Evolutionary conservation across 1,140 invertebrate genomes (phyloP).

Genomic region (Campoletis sonorensis): DNA sequence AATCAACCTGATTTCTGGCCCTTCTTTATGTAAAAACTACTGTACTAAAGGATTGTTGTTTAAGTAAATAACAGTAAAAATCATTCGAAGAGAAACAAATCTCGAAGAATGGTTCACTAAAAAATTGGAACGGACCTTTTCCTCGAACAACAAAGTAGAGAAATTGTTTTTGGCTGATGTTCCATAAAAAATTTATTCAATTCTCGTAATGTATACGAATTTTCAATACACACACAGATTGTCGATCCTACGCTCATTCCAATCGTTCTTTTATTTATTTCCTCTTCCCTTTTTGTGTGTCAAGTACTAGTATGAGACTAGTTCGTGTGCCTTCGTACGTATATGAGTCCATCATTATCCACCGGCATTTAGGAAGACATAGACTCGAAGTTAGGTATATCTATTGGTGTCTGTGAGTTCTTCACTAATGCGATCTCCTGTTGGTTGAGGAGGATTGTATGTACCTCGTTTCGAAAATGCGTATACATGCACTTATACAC

Average conservation of each 20-base stretch:
- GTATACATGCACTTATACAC: not conserved
- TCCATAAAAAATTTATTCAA: not conserved
- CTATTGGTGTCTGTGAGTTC: constrained; percentile 4
- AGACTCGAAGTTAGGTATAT: not conserved
- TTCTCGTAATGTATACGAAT: not conserved
- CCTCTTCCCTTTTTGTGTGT: constrained; percentile 35
- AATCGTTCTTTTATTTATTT: not conserved
- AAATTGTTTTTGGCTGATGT: not conserved
- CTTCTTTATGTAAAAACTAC: no score
- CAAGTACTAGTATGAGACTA: constrained; percentile 20
- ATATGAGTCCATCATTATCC: constrained; percentile 17
- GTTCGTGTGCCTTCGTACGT: not conserved
- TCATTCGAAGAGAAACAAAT: not conserved
- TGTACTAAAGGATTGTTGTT: no score
- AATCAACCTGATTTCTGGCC: no score
- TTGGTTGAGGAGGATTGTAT: not conserved
- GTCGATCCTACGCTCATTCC: no score
- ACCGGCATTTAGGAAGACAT: not conserved
- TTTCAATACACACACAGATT: no score
- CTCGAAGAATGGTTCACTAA: not conserved
- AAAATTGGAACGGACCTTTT: not conserved
- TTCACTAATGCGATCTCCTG: constrained; percentile 26
- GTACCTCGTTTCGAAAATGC: not conserved
- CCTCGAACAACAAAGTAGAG: not conserved
- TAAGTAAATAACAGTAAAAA: no score